Percentiles rank a stretch among this genome's conserved stretches.
phyloP scores from a whole-genome alignment of 2,888 invertebrate species.

The Drosophila putrida region DNA sequence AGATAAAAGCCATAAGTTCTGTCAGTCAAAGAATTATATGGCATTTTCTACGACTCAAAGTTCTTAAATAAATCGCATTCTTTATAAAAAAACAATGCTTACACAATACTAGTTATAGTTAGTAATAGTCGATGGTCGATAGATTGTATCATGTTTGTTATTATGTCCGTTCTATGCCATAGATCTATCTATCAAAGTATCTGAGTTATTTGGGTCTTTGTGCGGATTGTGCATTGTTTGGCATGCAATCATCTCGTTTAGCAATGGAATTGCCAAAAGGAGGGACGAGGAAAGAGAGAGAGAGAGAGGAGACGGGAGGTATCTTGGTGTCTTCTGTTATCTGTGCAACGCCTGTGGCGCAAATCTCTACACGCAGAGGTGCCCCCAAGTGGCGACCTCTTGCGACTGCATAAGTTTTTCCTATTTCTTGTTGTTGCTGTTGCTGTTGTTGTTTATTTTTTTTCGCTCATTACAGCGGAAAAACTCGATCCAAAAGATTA shows the following conservation, averaged over 20 bases:
- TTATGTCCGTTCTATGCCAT: constrained; percentile 34
- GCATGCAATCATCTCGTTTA: constrained; percentile 61
- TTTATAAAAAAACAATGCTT: constrained; percentile 2
- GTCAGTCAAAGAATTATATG: not conserved
- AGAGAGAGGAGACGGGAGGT: not conserved
- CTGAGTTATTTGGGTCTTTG: constrained; percentile 41
- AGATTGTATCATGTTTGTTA: constrained; percentile 40
- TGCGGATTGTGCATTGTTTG: constrained; percentile 47
- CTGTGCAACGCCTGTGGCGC: constrained; percentile 74
- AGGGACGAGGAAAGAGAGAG: no score
- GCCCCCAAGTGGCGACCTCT: constrained; percentile 70
- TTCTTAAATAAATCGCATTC: not conserved
- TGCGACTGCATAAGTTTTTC: constrained; percentile 60
- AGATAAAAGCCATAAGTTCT: not conserved
- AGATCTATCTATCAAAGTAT: constrained; percentile 30
- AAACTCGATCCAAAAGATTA: constrained; percentile 83
- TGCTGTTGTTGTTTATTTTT: constrained; percentile 27
- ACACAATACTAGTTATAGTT: constrained; percentile 6
- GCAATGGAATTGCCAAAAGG: constrained; percentile 28
- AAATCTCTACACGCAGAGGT: constrained; percentile 77
- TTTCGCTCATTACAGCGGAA: constrained; percentile 78
- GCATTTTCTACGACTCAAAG: not conserved
- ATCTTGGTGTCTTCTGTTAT: constrained; percentile 53
- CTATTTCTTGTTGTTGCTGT: not conserved
- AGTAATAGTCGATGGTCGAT: constrained; percentile 11